Conservation (phyloP, 2,113 vertebrate genomes). For the Gavia stellata region DNA sequence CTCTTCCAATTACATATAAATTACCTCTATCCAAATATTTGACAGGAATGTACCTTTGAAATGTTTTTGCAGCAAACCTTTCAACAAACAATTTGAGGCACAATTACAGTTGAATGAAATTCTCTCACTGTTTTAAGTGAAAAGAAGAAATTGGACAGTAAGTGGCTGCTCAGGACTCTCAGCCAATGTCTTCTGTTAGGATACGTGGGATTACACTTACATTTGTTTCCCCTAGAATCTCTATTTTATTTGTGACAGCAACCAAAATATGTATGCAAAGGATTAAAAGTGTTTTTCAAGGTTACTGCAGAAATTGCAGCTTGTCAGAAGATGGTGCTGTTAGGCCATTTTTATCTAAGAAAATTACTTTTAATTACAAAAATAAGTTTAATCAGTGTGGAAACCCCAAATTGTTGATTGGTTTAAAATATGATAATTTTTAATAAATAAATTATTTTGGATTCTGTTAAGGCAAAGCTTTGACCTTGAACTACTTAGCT, state of each 20-base stretch:
- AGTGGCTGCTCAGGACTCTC: neutral
- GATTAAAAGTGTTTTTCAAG: slow-evolving; percentile 19
- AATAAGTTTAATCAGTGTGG: neutral
- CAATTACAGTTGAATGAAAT: slow-evolving; percentile 1
- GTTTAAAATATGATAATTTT: neutral
- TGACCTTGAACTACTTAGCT: neutral
- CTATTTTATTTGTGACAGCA: neutral
- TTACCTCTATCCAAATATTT: neutral
- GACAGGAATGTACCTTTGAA: neutral
- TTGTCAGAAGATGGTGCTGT: slow-evolving; percentile 71
- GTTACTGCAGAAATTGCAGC: slow-evolving; percentile 23
- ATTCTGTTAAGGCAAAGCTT: neutral
- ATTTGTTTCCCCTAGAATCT: neutral
- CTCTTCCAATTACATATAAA: neutral
- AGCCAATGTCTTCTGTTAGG: neutral
- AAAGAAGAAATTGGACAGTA: neutral
- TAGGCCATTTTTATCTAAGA: slow-evolving; percentile 30
- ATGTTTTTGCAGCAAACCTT: neutral
- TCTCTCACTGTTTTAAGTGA: neutral
- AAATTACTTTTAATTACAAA: slow-evolving; percentile 7
- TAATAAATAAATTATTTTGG: slow-evolving; percentile 14
- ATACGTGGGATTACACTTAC: neutral
- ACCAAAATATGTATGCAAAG: neutral
- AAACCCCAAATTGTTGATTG: neutral
- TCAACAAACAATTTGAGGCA: neutral